Evolutionary conservation across 2,113 vertebrate species (phyloP), one percentile per base, ranked within the genome.

Genomic region (Pholis gunnellus): DNA sequence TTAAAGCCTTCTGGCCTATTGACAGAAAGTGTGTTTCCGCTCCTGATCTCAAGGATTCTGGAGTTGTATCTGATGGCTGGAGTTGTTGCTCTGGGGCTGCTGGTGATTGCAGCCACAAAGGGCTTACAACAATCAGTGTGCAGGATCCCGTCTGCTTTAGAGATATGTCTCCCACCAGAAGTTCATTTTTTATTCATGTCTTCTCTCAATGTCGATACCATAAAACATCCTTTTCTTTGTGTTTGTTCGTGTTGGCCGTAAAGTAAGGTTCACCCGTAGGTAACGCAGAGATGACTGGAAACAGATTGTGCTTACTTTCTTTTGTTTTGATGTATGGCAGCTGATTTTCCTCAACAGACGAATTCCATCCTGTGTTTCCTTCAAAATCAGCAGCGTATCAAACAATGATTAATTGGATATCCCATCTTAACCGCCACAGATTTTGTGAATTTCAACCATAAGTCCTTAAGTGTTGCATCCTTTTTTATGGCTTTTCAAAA

Each of bases 81-180:
- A 44, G 61, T 60, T 68, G 70, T 72, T 72, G 79, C 14, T 85
- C 46, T 70, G 56, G 73, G 73, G 72, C 42, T 74, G 36, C 27
- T 75, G 3, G 1, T 83, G 86, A 88, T 81, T 89, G 75, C 52
- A 9, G 83, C 48, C 83, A 57, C 81, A 85, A 50, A 82, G 63
- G 74, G 69, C 61, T 88, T 88, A 75, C n/a, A 82, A 73, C 80
- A 79, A 79, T 86, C 83, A 75, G 64, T 31, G 69, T 54, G 42
- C 71, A 77, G 77, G 60, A 87, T 77, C 78, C 60, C 25, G 61
- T 40, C 67, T 52, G 15, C 61, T 59, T 73, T 15, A 31, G n/a
- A 78, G 66, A 82, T 31, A 59, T 7, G 42, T 57, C 46, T 77
- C 44, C 42, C 78, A n/a, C 60, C 69, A 79, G 34, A 59, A 10